Percentiles rank a stretch among this genome's conserved stretches.
Conservation (phyloP, 2,888 invertebrate species). For the Pristionchus maxplancki region DNA sequence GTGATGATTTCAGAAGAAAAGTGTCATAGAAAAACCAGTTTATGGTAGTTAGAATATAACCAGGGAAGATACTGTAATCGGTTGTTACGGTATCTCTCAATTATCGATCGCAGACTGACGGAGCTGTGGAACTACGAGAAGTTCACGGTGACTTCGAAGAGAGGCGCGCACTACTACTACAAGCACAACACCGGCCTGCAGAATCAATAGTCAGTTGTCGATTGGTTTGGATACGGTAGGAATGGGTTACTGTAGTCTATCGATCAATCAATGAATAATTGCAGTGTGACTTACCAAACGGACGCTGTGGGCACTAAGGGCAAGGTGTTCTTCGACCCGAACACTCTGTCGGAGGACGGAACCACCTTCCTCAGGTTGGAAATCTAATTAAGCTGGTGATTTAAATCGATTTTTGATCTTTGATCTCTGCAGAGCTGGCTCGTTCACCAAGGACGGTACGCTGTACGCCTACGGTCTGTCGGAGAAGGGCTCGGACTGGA, state of each 20-base stretch:
- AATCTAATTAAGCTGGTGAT: no score
- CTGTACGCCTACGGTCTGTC: constrained; percentile 93
- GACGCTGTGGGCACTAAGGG: constrained; percentile 85
- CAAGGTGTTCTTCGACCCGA: constrained; percentile 93
- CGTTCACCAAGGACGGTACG: constrained; percentile 92
- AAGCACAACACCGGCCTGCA: constrained; percentile 94
- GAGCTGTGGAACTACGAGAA: constrained; percentile 97
- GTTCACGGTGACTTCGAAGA: constrained; percentile 89
- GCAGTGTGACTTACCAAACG: constrained; percentile 92
- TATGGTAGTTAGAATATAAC: no score
- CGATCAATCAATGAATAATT: constrained; percentile 54
- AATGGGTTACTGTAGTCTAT: not conserved
- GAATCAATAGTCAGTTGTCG: constrained; percentile 88
- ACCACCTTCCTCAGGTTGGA: constrained; percentile 86
- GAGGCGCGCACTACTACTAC: constrained; percentile 91
- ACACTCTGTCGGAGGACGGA: constrained; percentile 91
- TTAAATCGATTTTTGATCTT: not conserved
- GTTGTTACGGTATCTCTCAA: not conserved
- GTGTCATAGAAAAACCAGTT: no score
- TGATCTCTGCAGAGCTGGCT: constrained; percentile 80
- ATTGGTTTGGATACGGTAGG: not conserved
- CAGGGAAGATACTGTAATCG: no score
- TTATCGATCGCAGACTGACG: constrained; percentile 82
- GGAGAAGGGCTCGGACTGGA: constrained; percentile 96
- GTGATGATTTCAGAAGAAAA: no score